Evolutionary conservation across 2,888 invertebrate genomes (phyloP).

Genomic region (Bugula neritina): DNA sequence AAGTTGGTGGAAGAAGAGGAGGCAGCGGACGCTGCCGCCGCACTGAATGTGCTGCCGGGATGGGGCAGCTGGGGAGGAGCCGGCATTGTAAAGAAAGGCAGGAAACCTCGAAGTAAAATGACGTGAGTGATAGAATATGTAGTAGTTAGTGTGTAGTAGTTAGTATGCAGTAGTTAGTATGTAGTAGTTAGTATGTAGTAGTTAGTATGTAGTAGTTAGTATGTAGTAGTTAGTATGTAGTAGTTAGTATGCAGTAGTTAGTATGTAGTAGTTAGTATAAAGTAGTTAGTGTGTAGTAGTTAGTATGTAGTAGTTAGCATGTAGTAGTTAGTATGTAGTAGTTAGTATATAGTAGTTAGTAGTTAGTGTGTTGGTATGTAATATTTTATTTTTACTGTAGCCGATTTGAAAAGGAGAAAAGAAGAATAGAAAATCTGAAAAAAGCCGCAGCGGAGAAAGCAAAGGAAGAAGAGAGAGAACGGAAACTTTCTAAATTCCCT

Average conservation of each 20-base stretch:
- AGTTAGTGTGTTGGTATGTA: too few relatives aligned
- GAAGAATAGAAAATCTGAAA: neutral
- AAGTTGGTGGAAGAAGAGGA: conserved; percentile 17
- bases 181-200: too few relatives aligned
- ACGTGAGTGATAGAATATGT: conserved; percentile 12
- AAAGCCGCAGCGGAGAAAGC: conserved; percentile 7
- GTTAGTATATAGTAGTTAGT: too few relatives aligned
- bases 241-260: too few relatives aligned
- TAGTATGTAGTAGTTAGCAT: too few relatives aligned
- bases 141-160: too few relatives aligned
- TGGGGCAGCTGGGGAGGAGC: conserved; percentile 20
- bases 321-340: too few relatives aligned
- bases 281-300: too few relatives aligned
- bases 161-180: too few relatives aligned
- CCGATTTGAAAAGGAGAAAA: neutral
- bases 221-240: too few relatives aligned
- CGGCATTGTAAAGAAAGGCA: neutral
- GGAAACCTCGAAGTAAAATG: neutral
- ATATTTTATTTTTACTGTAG: neutral
- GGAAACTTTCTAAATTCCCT: neutral
- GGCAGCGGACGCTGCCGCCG: conserved; percentile 15
- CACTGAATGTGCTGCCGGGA: neutral
- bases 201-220: too few relatives aligned
- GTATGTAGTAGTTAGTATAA: too few relatives aligned
- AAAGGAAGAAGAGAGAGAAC: neutral